Evolutionary conservation across 2,113 vertebrate species (phyloP), one percentile per base, ranked within the genome.

Genomic region (Chitala chitala): DNA sequence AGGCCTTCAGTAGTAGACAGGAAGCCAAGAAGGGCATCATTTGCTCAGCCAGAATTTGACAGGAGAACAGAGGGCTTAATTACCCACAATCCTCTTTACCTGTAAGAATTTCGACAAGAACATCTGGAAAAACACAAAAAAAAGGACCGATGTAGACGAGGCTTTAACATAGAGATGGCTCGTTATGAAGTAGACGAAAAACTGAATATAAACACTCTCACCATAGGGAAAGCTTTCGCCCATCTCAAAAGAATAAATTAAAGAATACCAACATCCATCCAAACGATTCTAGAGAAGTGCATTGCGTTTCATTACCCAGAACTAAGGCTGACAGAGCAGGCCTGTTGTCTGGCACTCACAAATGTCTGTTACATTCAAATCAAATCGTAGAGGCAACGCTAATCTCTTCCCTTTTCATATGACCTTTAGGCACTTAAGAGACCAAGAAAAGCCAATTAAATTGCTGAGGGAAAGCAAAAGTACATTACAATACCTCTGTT

Each of bases 151-250:
- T 42, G 3, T 29, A 54, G 48, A 38, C 36, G 17, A 53, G 50
- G 29, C 50, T 8, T 63, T 20, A 64, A 42, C 56, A 63, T 48
- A 50, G 31, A 64, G 55, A 81, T 78, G 83, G 76, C 75, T 85
- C 79, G 81, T 80, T 72, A 80, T 79, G 74, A 78, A 79, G 75
- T 31, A 40, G 13, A 69, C 68, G 12, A 79, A 75, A 81, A 74
- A 79, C 20, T 69, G 70, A 65, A 72, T 29, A 31, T 83, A 82
- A 87, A 84, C 48, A 78, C 83, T 89, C 85, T 89, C 86, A 79
- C 88, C 87, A 89, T 82, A 86, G 87, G 86, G 84, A 89, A 80
- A 90, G 85, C 78, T 86, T 87, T 86, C 82, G 86, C 81, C 76
- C 83, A 82, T 76, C 83, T 81, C 77, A 81, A 79, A 84, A 78